Evolutionary conservation across 2,888 invertebrate genomes (phyloP).

Genomic region (Pherbina coryleti): DNA sequence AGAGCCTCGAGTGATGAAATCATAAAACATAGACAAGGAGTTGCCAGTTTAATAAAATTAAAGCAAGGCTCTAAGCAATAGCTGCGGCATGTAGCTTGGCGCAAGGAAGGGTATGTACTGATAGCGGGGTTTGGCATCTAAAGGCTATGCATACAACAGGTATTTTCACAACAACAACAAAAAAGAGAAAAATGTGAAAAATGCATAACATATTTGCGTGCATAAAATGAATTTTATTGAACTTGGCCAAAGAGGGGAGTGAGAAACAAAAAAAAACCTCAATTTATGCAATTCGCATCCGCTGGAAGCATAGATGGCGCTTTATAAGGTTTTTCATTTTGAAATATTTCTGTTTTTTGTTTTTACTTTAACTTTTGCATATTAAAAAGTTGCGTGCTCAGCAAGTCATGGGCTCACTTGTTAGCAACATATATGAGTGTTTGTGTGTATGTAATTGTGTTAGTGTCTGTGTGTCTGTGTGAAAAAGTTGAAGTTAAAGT

Average conservation of each 20-base stretch:
- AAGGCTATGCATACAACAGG: background rate
- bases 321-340: background rate
- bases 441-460: no score
- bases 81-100: background rate
- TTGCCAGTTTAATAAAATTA: no score
- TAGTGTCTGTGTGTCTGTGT: no score
- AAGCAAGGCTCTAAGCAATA: background rate
- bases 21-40: background rate
- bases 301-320: background rate
- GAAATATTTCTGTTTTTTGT: background rate
- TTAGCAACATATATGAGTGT: background rate
- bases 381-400: slow-evolving; percentile 20
- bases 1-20: background rate
- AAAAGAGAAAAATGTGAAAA: background rate
- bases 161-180: background rate
- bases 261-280: background rate
- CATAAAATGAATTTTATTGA: background rate
- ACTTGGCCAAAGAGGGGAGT: background rate
- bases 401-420: background rate
- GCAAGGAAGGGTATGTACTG: background rate
- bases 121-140: background rate
- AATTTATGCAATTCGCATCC: slow-evolving; percentile 21
- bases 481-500: background rate
- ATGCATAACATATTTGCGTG: background rate
- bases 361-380: slow-evolving; percentile 13